A percentile compares a stretch with the other conserved stretches of the same genome.
Evolutionary conservation across 2,797 vertebrate genomes (phyloP).

Genomic region (Meda fulgida): DNA sequence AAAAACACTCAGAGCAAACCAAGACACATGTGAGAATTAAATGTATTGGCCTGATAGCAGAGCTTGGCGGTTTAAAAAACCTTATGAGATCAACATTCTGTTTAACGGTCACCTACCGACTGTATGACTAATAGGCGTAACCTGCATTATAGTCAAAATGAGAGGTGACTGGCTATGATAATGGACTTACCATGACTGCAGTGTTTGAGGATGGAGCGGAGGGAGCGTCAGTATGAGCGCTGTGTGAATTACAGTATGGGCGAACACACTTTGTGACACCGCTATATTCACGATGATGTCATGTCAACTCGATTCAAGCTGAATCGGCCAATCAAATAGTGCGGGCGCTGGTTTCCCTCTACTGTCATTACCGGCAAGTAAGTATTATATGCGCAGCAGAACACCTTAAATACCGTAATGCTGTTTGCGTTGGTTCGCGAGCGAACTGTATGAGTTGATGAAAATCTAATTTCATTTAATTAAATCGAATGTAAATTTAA

Average conservation of each 20-base stretch:
- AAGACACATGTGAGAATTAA: not conserved
- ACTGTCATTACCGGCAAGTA: not conserved
- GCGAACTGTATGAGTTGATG: not conserved
- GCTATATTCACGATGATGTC: slow-evolving; percentile 56
- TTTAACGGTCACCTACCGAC: not conserved
- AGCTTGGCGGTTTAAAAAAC: not conserved
- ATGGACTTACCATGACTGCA: slow-evolving; percentile 52
- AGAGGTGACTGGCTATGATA: not conserved
- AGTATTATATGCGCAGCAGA: not conserved
- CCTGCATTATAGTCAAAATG: not conserved
- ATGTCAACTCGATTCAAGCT: slow-evolving; percentile 27
- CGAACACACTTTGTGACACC: slow-evolving; percentile 13
- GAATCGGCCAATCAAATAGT: slow-evolving; percentile 52
- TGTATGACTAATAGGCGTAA: no score
- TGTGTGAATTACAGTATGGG: slow-evolving; percentile 26
- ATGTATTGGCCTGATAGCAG: not conserved
- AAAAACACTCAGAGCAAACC: not conserved
- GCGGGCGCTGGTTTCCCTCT: slow-evolving; percentile 36
- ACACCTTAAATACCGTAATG: slow-evolving; percentile 13
- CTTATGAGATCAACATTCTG: not conserved
- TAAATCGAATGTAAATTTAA: not conserved
- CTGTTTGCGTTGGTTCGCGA: not conserved
- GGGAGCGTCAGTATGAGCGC: not conserved
- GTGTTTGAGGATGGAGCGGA: slow-evolving; percentile 10
- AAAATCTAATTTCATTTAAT: not conserved